Percentiles rank a stretch among this genome's conserved stretches.
phyloP scores from a whole-genome alignment of 2,888 invertebrate species.

The Agrochola lychnidis region DNA sequence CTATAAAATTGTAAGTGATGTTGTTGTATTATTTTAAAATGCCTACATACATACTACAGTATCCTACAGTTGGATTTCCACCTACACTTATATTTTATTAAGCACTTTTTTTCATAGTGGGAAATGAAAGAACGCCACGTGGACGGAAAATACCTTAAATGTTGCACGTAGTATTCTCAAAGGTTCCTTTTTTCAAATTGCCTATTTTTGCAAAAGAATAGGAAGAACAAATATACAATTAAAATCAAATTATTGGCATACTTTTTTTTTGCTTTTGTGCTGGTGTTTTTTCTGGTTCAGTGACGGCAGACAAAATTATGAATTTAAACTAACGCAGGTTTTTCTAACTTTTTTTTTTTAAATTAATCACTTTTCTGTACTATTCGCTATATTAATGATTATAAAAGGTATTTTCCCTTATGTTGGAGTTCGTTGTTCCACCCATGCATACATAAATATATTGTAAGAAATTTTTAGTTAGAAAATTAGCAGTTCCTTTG shows the following conservation, averaged over 20 bases:
- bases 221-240: background rate
- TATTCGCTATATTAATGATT: background rate
- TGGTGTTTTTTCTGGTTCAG: background rate
- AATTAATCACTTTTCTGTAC: background rate
- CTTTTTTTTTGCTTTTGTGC: background rate
- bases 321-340: background rate
- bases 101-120: slow-evolving; percentile 19
- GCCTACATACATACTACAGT: slow-evolving; percentile 27
- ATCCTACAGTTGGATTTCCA: slow-evolving; percentile 20
- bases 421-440: background rate
- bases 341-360: background rate
- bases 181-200: background rate
- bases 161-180: background rate
- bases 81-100: slow-evolving; percentile 15
- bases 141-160: slow-evolving; percentile 7
- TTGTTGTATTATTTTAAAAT: slow-evolving; percentile 31
- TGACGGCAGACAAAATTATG: background rate
- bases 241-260: background rate
- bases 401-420: slow-evolving; percentile 20
- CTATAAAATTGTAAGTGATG: slow-evolving; percentile 46
- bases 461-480: slow-evolving; percentile 6
- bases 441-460: background rate
- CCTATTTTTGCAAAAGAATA: background rate
- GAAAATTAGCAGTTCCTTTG: slow-evolving; percentile 34
- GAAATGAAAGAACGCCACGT: slow-evolving; percentile 16